These are phyloP conservation scores for Scophthalmus maximus DNA, from an alignment of 2,113 vertebrate genomes.

Conservation along the genomic window DNA sequence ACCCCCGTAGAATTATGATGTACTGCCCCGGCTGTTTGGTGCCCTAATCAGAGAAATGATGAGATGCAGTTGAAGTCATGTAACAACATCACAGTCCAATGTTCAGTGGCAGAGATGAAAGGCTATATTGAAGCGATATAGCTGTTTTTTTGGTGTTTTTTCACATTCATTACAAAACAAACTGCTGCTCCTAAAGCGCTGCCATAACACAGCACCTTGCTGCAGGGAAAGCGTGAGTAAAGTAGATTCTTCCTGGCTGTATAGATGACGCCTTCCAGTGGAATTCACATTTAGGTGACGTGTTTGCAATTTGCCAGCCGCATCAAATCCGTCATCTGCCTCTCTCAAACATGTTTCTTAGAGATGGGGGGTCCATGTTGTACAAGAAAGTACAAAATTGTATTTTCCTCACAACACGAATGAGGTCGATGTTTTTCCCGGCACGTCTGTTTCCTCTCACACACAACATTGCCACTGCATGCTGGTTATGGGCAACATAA, in stretches of 20 bases:
- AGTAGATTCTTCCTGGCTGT: conserved; percentile 10
- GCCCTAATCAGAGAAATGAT: conserved; percentile 61
- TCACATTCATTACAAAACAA: conserved; percentile 38
- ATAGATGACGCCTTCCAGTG: neutral
- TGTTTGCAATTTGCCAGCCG: conserved; percentile 11
- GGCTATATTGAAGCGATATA: conserved; percentile 13
- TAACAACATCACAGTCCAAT: conserved; percentile 37
- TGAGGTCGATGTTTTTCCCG: conserved; percentile 44
- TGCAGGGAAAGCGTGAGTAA: conserved; percentile 34
- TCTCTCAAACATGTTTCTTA: neutral
- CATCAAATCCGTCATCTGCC: conserved; percentile 11
- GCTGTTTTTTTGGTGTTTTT: conserved; percentile 31
- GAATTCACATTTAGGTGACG: conserved; percentile 31
- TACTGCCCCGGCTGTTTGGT: conserved; percentile 37
- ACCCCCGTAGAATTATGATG: conserved; percentile 62
- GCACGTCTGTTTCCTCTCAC: conserved; percentile 37
- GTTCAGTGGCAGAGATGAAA: conserved; percentile 54
- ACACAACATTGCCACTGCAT: conserved; percentile 15
- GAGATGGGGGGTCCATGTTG: neutral
- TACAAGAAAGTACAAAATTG: conserved; percentile 45
- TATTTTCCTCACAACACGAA: conserved; percentile 35
- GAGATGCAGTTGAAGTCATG: conserved; percentile 49
- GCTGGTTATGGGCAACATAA: conserved; percentile 35
- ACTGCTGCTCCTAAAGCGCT: conserved; percentile 33
- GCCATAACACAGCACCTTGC: conserved; percentile 2